Conservation (phyloP, 2,888 invertebrate genomes). For the Tineola bisselliella region DNA sequence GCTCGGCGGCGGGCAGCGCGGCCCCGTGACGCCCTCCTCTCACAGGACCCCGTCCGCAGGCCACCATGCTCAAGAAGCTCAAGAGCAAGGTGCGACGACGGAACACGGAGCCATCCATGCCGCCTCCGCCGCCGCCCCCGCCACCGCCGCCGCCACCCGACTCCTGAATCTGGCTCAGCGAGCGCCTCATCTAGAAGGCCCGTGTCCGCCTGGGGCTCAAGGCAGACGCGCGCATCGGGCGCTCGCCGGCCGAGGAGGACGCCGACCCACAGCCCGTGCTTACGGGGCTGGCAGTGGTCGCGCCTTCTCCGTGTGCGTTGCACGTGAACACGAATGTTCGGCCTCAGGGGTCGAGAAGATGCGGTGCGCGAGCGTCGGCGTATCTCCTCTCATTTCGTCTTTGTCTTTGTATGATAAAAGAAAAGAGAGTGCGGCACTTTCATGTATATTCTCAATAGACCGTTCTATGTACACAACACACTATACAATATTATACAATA, state of each 20-base stretch:
- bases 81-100: conserved; percentile 96
- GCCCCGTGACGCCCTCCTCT: conserved; percentile 36
- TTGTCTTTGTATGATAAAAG: too few species aligned
- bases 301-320: too few species aligned
- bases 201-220: conserved; percentile 57
- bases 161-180: conserved; percentile 78
- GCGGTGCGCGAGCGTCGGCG: too few species aligned
- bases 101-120: conserved; percentile 88
- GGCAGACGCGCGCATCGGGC: conserved; percentile 40
- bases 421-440: too few species aligned
- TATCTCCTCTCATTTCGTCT: too few species aligned
- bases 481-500: too few species aligned
- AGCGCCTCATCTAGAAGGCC: conserved; percentile 72
- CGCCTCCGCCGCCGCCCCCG: conserved; percentile 34
- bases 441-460: too few species aligned
- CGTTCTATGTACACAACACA: too few species aligned
- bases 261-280: too few species aligned
- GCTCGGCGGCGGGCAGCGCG: conserved; percentile 72
- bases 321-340: too few species aligned
- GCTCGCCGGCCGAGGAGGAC: conserved; percentile 29
- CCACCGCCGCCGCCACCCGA: conserved; percentile 57
- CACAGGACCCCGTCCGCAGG: conserved; percentile 72
- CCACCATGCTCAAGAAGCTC: conserved; percentile 99
- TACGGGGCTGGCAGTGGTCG: too few species aligned
- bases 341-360: too few species aligned